Evolutionary conservation across 2,797 vertebrate genomes (phyloP).

Genomic region (Rhinoraja longicauda): DNA sequence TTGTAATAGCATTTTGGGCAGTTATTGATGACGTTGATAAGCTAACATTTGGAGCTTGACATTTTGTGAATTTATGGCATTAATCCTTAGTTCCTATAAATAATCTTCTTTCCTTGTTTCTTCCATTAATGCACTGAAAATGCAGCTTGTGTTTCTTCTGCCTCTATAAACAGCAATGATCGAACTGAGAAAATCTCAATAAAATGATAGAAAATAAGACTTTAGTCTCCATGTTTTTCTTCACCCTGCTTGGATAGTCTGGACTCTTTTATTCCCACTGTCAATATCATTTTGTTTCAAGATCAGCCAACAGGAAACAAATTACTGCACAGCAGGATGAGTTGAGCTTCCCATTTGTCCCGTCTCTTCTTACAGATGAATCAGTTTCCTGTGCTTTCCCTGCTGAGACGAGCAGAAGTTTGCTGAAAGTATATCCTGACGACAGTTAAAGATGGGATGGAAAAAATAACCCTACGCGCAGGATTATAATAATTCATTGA

Average conservation of each 20-base stretch:
- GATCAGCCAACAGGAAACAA: not conserved
- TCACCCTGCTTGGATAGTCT: not conserved
- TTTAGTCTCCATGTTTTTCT: not conserved
- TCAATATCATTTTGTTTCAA: not conserved
- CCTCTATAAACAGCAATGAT: not conserved
- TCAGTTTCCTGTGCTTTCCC: not conserved
- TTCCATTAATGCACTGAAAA: not conserved
- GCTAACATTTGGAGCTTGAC: constrained; percentile 15
- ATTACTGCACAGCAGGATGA: not conserved
- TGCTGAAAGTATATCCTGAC: not conserved
- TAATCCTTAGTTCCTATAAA: constrained; percentile 32
- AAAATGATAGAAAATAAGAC: not conserved
- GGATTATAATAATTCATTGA: not conserved
- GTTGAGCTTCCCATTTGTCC: not conserved
- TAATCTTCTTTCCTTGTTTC: not conserved
- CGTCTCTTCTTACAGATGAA: not conserved
- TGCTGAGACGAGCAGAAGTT: not conserved
- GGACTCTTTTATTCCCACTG: too few relatives aligned
- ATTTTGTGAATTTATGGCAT: constrained; percentile 30
- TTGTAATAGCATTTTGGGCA: constrained; percentile 1
- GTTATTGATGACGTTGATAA: constrained; percentile 36
- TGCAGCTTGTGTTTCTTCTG: not conserved
- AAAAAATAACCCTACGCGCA: not conserved
- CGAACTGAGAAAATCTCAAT: not conserved
- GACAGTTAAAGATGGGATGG: not conserved